Conservation (phyloP, 2,113 vertebrate genomes). For the Limnothrissa miodon region DNA sequence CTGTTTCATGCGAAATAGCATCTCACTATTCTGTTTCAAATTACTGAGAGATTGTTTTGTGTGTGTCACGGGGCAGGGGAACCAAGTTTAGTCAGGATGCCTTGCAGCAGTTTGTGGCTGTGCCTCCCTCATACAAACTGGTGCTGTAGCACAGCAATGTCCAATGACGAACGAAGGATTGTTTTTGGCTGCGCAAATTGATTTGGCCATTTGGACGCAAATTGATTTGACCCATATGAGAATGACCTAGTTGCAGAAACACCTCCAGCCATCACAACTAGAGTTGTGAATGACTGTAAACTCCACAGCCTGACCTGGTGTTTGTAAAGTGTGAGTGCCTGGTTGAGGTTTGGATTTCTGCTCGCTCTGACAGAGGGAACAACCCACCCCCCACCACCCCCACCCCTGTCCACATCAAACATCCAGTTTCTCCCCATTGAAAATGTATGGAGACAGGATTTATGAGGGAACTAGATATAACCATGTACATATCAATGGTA, state of each 20-base stretch:
- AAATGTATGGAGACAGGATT: neutral
- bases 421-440: neutral
- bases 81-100: constrained; percentile 43
- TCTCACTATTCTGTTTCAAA: constrained; percentile 2
- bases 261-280: neutral
- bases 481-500: too few relatives aligned
- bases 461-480: neutral
- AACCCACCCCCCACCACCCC: too few relatives aligned
- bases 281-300: neutral
- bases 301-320: neutral
- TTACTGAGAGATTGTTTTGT: neutral
- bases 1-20: neutral
- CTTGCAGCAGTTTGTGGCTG: constrained; percentile 1
- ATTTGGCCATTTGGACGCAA: neutral
- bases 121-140: constrained; percentile 8
- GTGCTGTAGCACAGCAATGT: constrained; percentile 37
- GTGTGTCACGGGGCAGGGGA: neutral
- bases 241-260: neutral
- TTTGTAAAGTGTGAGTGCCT: neutral
- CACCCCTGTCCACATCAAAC: neutral
- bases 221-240: neutral
- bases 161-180: constrained; percentile 31
- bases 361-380: neutral
- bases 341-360: neutral
- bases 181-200: neutral